These are phyloP conservation scores for Chiloscyllium plagiosum DNA, from an alignment of 2,113 vertebrate genomes.

Conservation along the genomic window DNA sequence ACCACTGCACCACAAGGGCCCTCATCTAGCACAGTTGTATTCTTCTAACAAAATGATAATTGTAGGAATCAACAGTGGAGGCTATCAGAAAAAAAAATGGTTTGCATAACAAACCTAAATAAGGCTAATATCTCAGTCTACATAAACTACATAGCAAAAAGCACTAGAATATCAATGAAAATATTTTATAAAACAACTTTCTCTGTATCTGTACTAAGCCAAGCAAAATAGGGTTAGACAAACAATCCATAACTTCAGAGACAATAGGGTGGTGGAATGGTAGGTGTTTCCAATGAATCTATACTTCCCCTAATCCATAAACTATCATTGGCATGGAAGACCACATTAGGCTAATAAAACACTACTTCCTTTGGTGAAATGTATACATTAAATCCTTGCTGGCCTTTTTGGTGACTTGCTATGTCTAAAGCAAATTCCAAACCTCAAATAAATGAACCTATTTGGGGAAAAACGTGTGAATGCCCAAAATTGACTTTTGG, in stretches of 20 bases:
- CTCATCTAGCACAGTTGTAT: background rate
- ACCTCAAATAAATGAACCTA: background rate
- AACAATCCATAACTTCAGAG: background rate
- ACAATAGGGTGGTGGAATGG: too few relatives aligned
- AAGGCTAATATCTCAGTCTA: background rate
- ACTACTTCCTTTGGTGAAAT: background rate
- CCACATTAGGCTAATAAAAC: constrained; percentile 1
- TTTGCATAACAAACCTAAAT: background rate
- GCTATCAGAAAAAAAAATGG: background rate
- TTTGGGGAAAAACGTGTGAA: background rate
- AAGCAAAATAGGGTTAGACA: background rate
- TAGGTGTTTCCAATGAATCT: background rate
- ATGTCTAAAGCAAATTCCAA: background rate
- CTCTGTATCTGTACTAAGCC: background rate
- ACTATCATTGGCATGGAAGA: background rate
- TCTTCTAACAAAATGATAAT: background rate
- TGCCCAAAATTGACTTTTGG: background rate
- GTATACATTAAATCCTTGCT: background rate
- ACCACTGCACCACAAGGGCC: too few relatives aligned
- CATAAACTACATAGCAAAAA: background rate
- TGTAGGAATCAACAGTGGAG: background rate
- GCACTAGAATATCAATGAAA: background rate
- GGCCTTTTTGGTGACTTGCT: background rate
- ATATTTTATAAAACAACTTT: background rate
- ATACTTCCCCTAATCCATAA: too few relatives aligned